phyloP scores from a whole-genome alignment of 1,140 invertebrate genomes.

The Papilio dardanus region DNA sequence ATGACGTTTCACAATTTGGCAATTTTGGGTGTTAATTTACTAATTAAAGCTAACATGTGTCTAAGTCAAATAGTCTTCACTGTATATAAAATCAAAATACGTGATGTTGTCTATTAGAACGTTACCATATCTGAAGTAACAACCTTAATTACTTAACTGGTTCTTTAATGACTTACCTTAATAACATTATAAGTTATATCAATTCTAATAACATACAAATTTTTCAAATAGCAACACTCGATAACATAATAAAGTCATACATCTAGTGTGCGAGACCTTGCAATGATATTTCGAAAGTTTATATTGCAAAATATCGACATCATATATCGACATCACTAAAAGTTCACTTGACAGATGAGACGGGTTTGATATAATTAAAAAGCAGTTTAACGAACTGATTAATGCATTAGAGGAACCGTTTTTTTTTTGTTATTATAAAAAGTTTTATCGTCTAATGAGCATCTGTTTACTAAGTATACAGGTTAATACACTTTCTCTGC shows the following conservation, averaged over 20 bases:
- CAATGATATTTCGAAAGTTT: slow-evolving; percentile 2
- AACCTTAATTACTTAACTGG: slow-evolving; percentile 2
- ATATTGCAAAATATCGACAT: slow-evolving; percentile 17
- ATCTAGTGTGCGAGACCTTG: slow-evolving; percentile 14
- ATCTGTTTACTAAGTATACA: neutral
- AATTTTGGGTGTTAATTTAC: no score
- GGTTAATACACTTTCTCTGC: slow-evolving; percentile 14
- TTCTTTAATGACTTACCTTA: neutral
- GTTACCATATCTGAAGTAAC: neutral
- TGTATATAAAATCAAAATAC: neutral
- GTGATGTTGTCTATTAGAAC: neutral
- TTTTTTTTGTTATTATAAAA: neutral
- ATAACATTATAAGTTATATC: neutral
- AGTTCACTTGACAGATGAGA: slow-evolving; percentile 6
- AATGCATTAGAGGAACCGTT: slow-evolving; percentile 6
- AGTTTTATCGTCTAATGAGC: neutral
- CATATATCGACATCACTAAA: slow-evolving; percentile 18
- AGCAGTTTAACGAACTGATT: slow-evolving; percentile 11
- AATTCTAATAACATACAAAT: neutral
- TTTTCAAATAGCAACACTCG: neutral
- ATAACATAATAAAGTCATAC: slow-evolving; percentile 12
- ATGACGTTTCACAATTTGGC: no score
- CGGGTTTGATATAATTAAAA: slow-evolving; percentile 11
- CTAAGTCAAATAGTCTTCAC: neutral
- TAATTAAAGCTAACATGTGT: neutral